Percentiles rank a stretch among this genome's conserved stretches.
Evolutionary conservation across 2,888 invertebrate species (phyloP).

Genomic region (Tupiocoris notatus): DNA sequence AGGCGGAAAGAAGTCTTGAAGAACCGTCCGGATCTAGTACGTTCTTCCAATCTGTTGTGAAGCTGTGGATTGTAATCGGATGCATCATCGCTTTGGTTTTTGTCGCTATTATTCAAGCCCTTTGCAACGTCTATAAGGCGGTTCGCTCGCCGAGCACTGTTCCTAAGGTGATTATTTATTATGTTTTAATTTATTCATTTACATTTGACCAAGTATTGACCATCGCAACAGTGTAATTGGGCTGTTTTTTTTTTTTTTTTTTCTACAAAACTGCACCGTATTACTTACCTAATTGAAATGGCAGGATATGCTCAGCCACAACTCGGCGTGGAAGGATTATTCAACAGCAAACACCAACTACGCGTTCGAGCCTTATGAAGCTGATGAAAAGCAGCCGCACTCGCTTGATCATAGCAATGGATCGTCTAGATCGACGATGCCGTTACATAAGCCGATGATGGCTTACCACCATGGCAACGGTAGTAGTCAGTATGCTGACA

Average conservation of each 20-base stretch:
- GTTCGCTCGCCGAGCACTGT: conserved; percentile 58
- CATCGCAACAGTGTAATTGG: neutral
- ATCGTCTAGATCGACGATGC: conserved; percentile 53
- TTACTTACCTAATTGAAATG: neutral
- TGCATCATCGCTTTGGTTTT: conserved; percentile 76
- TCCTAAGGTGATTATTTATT: conserved; percentile 76
- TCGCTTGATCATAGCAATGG: conserved; percentile 55
- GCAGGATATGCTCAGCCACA: conserved; percentile 78
- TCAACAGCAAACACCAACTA: conserved; percentile 81
- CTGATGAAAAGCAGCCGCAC: conserved; percentile 61
- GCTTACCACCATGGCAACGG: conserved; percentile 49
- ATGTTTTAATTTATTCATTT: too few species aligned
- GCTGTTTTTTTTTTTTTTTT: neutral
- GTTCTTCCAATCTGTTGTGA: conserved; percentile 69
- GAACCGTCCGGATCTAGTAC: conserved; percentile 55
- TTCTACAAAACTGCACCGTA: neutral
- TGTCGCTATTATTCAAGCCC: conserved; percentile 78
- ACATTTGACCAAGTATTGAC: too few species aligned
- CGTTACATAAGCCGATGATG: conserved; percentile 48
- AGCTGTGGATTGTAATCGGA: conserved; percentile 78
- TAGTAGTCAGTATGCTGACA: conserved; percentile 58
- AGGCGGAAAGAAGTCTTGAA: conserved; percentile 55
- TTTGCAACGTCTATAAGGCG: conserved; percentile 74
- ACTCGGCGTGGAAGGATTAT: conserved; percentile 87
- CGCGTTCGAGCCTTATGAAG: conserved; percentile 84